Base-by-base conservation (phyloP, 1,140 invertebrate genomes). In the Drosophila malerkotliana region DNA sequence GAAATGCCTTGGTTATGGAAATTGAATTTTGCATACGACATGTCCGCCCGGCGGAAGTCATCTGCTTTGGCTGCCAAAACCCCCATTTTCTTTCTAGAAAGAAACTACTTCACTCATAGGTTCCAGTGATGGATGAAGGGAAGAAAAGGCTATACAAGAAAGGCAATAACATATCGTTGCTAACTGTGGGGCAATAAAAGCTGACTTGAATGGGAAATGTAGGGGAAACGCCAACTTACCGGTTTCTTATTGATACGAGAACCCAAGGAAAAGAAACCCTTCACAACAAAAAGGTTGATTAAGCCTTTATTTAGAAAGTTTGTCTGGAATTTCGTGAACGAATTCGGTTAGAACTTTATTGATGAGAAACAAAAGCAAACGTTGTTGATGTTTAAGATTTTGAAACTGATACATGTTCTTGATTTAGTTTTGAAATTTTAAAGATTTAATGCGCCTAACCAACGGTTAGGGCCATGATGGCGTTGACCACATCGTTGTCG, bases 401-500 rank as follows among this genome's bases (percentile, higher is more conserved):
- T 0, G 4, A 9, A 37, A 37, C 3, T 37, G 10, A 37, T 37
- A 10, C 10, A 37, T 37, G 1, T 26, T 9, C 1, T 53, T 5
- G 26, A 26, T 58, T 10, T 53, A 18, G 44, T 21, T 47, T 48
- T 1, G 5, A 28, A 6, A 18, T 21, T 9, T 49, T 1, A 26
- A 26, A 49, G 12, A 1, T 18, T 32, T 37, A 4, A 15, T 0
- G n/a, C 9, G 26, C 9, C 21, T 64, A 76, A 7, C 52, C 72
- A 12, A 79, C 15, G 7, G 83, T 89, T 1, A 88, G 15, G 1
- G 55, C 79, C 83, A 88, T 88, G 8, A 88, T 88, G 60, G 83
- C 84, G 51, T 88, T 88, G 49, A 88, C 84, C 24, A 88, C 76
- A 44, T 88, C 83, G 44, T 66, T 77, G 0, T 74, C 74, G 52